Percentiles rank a stretch among this genome's conserved stretches.
Evolutionary conservation across 2,888 invertebrate species (phyloP).

Genomic region (Terebella lapidaria): DNA sequence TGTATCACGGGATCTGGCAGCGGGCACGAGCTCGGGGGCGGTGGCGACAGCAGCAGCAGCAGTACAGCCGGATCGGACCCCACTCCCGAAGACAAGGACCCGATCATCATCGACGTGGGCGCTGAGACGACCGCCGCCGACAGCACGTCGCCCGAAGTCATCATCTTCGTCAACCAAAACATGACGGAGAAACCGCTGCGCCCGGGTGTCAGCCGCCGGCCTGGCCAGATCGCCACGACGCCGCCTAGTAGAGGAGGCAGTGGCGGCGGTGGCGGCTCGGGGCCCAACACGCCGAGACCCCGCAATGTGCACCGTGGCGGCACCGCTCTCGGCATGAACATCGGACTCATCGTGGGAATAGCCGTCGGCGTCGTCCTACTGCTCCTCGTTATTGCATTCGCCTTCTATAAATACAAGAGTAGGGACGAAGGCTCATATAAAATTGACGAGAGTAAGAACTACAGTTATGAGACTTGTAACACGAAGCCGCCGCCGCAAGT

Average conservation of each 20-base stretch:
- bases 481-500: conserved; percentile 37
- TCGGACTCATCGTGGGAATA: conserved; percentile 72
- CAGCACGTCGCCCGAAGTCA: neutral
- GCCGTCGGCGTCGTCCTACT: conserved; percentile 82
- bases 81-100: neutral
- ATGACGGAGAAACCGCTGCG: neutral
- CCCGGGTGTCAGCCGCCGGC: neutral
- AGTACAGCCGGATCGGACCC: neutral
- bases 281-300: neutral
- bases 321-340: conserved; percentile 8
- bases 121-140: neutral
- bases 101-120: neutral
- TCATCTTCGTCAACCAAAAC: conserved; percentile 5
- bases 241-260: neutral
- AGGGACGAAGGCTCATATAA: conserved; percentile 82
- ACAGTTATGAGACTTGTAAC: conserved; percentile 39
- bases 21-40: neutral
- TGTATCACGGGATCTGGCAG: conserved; percentile 7
- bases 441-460: conserved; percentile 78
- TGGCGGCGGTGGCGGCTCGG: conserved; percentile 2
- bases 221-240: neutral
- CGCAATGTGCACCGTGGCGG: conserved; percentile 6
- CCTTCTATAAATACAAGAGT: conserved; percentile 42
- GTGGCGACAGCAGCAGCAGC: neutral
- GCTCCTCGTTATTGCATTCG: conserved; percentile 79